These are phyloP conservation scores for Apamea sordens DNA, from an alignment of 2,888 invertebrate genomes.

Conservation along the genomic window DNA sequence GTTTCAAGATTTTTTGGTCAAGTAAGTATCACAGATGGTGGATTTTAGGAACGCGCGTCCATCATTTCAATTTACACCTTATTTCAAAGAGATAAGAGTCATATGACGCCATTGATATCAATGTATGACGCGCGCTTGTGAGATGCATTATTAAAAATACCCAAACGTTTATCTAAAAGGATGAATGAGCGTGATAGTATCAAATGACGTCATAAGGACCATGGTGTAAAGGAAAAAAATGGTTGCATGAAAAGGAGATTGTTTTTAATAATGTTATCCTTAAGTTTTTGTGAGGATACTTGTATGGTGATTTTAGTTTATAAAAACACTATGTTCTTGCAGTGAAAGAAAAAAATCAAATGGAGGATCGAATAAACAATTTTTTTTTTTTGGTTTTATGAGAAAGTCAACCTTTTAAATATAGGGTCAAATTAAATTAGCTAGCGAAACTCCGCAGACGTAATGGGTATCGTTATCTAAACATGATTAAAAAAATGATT, in stretches of 20 bases:
- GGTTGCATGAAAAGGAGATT: slow-evolving; percentile 8
- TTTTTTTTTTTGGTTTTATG: background rate
- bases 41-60: background rate
- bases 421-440: background rate
- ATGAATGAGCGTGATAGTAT: slow-evolving; percentile 31
- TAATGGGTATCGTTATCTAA: too few species aligned
- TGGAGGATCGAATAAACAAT: too few species aligned
- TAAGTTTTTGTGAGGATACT: too few species aligned
- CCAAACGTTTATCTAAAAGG: slow-evolving; percentile 21
- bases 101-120: too few species aligned
- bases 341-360: background rate
- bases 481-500: too few species aligned
- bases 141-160: background rate
- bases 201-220: slow-evolving; percentile 25
- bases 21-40: background rate
- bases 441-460: too few species aligned
- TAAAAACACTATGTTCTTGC: background rate
- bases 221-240: background rate
- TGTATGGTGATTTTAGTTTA: background rate
- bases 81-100: background rate
- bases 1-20: background rate
- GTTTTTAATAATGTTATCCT: background rate
- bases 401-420: background rate
- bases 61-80: background rate
- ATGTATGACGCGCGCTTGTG: too few species aligned